Base-by-base conservation (phyloP, 2,113 vertebrate species). In the Reinhardtius hippoglossoides region DNA sequence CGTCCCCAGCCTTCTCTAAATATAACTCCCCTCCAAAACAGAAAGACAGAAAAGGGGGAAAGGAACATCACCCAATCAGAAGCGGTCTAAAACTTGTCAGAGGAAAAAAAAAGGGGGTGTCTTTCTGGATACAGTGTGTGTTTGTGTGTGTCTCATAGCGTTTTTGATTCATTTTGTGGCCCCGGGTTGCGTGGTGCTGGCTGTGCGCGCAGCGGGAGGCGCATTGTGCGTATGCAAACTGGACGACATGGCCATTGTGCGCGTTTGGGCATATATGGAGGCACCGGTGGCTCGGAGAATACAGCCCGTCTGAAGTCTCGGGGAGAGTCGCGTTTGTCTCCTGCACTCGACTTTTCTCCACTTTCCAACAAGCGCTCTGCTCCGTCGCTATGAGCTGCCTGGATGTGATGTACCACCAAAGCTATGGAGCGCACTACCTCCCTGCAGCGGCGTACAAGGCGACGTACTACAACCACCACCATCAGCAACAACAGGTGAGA, bases 361-460 rank as follows among this genome's bases (percentile, higher is more conserved):
- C 46, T 55, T 16, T 55, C 7, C 10, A 9, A 55, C n/a, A 9
- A 15, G 10, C 64, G 62, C 76, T 78, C 48, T 9, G 82, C 20
- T 82, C 62, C 50, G 69, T 81, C 90, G 96, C 95, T 91, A 98
- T 98, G 97, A 98, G 97, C 90, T 97, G 97, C 93, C 94, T 96
- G 91, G 97, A 96, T 95, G 96, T 98, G 94, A 96, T 95, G 93
- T 97, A 96, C 95, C 95, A 94, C 92, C 97, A 96, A 89, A 95
- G 95, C 76, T 96, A 96, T 96, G 96, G 95, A 92, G 94, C 95
- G 80, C 95, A 95, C 91, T 96, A 95, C 88, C 80, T 95, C 92
- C 91, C 96, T 52, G 86, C 96, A 10, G 94, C 89, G 63, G 95
- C 95, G 27, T 96, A 96, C 91, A 95, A 95, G 76, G 87, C 96